Base-by-base conservation (phyloP, 2,113 vertebrate genomes). In the Procapra przewalskii region DNA sequence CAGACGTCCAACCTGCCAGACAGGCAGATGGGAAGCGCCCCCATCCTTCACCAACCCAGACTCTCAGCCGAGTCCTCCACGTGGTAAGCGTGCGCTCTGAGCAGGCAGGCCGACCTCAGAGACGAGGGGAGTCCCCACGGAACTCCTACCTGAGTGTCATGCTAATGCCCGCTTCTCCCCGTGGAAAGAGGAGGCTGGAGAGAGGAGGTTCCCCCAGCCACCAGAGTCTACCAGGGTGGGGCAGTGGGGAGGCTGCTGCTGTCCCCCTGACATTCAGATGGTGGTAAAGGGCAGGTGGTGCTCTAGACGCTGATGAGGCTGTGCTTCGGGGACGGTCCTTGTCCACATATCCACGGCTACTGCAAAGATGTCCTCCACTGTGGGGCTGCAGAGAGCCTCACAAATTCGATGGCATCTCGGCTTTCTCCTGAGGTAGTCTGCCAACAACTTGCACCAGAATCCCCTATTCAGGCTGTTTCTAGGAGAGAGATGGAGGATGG, bases 41-140 rank as follows among this genome's bases (percentile, higher is more conserved):
- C 5, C 6, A 25, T 15, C 23, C 43, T 48, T 9, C 15, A 33
- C 1, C 11, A 3, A 45, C 33, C 48, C 54, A n/a, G 82, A 64
- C 36, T 23, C 27, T 43, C n/a, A 36, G 64, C 27, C 25, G 17
- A 43, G 71, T 31, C 19, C 25, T 8, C 16, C 43, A 12, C 21
- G 1, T 9, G n/a, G 75, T 67, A n/a, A 48, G 33, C 3, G 0
- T 0, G 2, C 0, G 27, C 27, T 87, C 27, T 25, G 2, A 29
- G 15, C 25, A 25, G 31, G 79, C n/a, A 67, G 40, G 50, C 12
- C 17, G 50, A 67, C 40, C 60, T 64, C 19, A 17, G 40, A 60
- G 16, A 36, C 12, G 45, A 33, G 33, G 23, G 14, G 27, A 81
- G 45, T 54, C 25, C 19, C 62, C 50, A 5, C 2, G 11, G 16